Evolutionary conservation across 2,888 invertebrate genomes (phyloP), one percentile per base, ranked within the genome.

Genomic region (Caenorhabditis drosophilae): DNA sequence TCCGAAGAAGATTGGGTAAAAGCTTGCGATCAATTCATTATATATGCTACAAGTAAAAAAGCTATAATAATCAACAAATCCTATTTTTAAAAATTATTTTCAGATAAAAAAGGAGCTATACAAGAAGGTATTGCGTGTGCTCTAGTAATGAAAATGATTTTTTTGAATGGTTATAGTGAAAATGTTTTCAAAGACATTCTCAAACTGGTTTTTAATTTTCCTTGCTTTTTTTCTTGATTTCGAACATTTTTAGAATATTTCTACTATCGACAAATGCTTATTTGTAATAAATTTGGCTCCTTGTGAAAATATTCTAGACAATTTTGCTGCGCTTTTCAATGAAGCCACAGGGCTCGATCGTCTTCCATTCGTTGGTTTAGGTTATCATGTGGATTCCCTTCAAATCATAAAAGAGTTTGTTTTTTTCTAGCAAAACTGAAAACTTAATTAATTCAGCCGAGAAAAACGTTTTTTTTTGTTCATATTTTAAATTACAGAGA

Each of bases 291-390:
- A 58, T 15, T 25, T 64, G n/a, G 41, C 54, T 6, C 58, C 64
- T 12, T 35, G 42, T 7, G 50, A 54, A 4, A n/a, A 50, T 15
- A 20, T 64, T 18, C 36, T 58, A 1, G 50, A 50, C 35, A 52
- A 59, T 36, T 45, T 55, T n/a, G 36, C 52, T 9, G 51, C 51
- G 25, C 31, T 56, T 11, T 59, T 59, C 42, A 38, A 59, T 20
- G 42, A 25, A n/a, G 52, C 45, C 3, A 23, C 49, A 22, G 66
- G 66, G 40, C 41, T 66, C 4, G 66, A 66, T 27, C 46, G 66
- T n/a, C 52, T 66, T 7, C 40, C 59, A n/a, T 66, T 66, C 49
- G 59, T 60, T 34, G 66, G 66, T 25, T 36, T 66, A 2, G 66
- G 66, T 4, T 59, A 60, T 35, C 66, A 66, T 26, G 41, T 49